phyloP scores from a whole-genome alignment of 2,888 invertebrate genomes.

The Rhorus exstirpatorius region DNA sequence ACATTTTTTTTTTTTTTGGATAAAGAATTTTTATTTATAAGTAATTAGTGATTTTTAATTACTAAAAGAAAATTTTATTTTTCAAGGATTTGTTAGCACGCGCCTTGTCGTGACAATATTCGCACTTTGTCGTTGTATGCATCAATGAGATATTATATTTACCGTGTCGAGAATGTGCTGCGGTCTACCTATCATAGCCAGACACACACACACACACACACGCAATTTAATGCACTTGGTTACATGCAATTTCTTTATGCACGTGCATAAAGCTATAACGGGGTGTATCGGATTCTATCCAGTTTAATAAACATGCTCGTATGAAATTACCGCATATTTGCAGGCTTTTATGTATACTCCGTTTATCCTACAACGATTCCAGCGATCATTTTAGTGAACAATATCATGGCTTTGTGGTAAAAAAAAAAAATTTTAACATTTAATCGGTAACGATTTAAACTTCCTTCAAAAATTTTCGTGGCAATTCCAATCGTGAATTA shows the following conservation, averaged over 20 bases:
- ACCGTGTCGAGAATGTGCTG: conserved; percentile 48
- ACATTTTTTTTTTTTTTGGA: background rate
- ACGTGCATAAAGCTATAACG: conserved; percentile 6
- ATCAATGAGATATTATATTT: conserved; percentile 56
- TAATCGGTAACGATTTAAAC: too few relatives aligned
- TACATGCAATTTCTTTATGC: background rate
- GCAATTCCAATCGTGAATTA: too few relatives aligned
- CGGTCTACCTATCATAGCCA: conserved; percentile 9
- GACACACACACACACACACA: conserved; percentile 27
- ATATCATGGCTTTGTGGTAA: background rate
- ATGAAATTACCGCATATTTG: conserved; percentile 54
- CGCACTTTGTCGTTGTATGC: conserved; percentile 52
- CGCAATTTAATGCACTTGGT: conserved; percentile 6
- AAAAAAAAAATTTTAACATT: too few relatives aligned
- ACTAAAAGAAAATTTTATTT: conserved; percentile 2
- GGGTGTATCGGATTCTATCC: conserved; percentile 51
- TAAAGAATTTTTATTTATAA: too few relatives aligned
- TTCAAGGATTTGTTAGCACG: conserved; percentile 30
- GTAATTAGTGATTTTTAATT: too few relatives aligned
- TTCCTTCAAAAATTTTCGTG: too few relatives aligned
- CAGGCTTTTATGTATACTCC: conserved; percentile 26
- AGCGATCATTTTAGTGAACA: conserved; percentile 1
- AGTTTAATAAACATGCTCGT: conserved; percentile 54
- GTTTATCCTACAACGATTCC: conserved; percentile 16
- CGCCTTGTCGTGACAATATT: conserved; percentile 29